Percentiles rank a stretch among this genome's conserved stretches.
Conservation (phyloP, 2,113 vertebrate species). For the Casuarius casuarius region DNA sequence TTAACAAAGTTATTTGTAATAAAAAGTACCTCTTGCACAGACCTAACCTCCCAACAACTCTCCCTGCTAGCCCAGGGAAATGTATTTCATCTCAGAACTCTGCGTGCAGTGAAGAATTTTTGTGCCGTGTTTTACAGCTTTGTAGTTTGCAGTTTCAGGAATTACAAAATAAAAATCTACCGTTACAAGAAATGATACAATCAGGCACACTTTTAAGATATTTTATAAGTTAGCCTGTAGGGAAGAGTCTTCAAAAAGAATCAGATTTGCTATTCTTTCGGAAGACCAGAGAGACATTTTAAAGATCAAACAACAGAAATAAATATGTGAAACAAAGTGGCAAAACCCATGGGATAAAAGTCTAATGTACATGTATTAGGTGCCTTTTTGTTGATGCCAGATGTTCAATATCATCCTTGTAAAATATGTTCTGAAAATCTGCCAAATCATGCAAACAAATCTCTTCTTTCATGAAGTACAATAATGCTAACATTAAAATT, state of each 20-base stretch:
- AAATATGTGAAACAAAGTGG: slow-evolving; percentile 34
- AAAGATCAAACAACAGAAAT: slow-evolving; percentile 49
- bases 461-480: background rate
- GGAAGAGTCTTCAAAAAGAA: slow-evolving; percentile 17
- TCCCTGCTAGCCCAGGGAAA: background rate
- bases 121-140: background rate
- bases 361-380: background rate
- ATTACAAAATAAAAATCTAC: slow-evolving; percentile 12
- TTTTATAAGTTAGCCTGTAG: background rate
- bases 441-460: background rate
- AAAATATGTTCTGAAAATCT: background rate
- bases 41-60: background rate
- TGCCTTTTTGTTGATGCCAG: background rate
- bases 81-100: background rate
- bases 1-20: background rate
- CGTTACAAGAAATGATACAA: background rate
- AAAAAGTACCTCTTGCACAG: background rate
- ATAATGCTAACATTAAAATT: background rate
- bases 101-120: background rate
- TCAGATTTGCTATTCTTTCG: slow-evolving; percentile 29
- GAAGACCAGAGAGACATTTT: slow-evolving; percentile 17
- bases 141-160: background rate
- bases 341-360: slow-evolving; percentile 13
- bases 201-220: background rate
- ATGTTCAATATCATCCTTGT: background rate